A percentile compares a stretch with the other conserved stretches of the same genome.
phyloP scores from a whole-genome alignment of 2,888 invertebrate species.

The Cristatella mucedo region DNA sequence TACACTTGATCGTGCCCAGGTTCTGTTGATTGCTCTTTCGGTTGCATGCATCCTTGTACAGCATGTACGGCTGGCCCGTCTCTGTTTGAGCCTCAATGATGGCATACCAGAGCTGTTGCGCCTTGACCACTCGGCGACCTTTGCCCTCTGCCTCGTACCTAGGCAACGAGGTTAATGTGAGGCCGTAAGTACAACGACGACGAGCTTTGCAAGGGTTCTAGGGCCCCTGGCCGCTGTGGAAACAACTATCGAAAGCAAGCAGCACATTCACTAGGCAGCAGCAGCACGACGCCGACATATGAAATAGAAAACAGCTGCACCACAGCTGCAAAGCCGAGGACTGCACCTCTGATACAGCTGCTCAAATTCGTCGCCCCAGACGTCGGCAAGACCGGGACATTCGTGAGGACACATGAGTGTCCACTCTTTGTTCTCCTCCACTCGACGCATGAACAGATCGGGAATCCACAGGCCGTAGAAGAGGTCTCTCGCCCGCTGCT shows the following conservation, averaged over 20 bases:
- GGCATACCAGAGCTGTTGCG: slow-evolving; percentile 76
- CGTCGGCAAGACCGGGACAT: slow-evolving; percentile 71
- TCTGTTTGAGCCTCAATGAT: slow-evolving; percentile 88
- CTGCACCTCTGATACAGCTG: slow-evolving; percentile 56
- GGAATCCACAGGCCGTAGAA: slow-evolving; percentile 97
- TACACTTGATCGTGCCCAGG: slow-evolving; percentile 91
- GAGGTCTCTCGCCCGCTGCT: slow-evolving; percentile 76
- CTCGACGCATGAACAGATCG: slow-evolving; percentile 87
- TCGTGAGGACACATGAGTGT: slow-evolving; percentile 91
- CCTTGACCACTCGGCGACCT: slow-evolving; percentile 45
- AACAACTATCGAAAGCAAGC: too few species aligned
- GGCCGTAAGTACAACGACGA: too few species aligned
- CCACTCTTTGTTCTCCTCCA: slow-evolving; percentile 65
- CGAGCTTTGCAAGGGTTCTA: too few species aligned
- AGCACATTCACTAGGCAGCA: slow-evolving; percentile 12
- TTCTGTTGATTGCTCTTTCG: slow-evolving; percentile 94
- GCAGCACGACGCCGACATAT: too few species aligned
- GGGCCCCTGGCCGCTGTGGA: too few species aligned
- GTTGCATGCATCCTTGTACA: slow-evolving; percentile 68
- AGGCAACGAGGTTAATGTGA: slow-evolving; percentile 6
- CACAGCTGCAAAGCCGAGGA: too few species aligned
- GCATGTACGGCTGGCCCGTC: slow-evolving; percentile 93
- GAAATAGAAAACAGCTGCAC: too few species aligned
- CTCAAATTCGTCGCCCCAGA: slow-evolving; percentile 90
- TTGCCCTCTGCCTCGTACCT: slow-evolving; percentile 55